Conservation (phyloP, 2,888 invertebrate species). For the Drosophila merina region DNA sequence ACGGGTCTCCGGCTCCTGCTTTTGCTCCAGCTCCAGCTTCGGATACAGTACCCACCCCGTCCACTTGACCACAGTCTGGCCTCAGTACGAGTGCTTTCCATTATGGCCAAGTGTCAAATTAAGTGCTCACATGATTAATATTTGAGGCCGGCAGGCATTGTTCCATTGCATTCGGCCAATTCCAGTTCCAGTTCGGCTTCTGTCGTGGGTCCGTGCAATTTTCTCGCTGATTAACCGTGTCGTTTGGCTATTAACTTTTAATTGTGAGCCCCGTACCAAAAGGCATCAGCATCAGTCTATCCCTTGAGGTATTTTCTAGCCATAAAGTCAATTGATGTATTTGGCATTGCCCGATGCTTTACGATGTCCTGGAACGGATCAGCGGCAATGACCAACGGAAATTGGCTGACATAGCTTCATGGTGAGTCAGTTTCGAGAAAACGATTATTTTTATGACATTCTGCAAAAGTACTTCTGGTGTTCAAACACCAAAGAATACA, state of each 20-base stretch:
- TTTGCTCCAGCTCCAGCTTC: background rate
- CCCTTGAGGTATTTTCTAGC: conserved; percentile 58
- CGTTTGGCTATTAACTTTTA: conserved; percentile 73
- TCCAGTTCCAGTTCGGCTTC: conserved; percentile 38
- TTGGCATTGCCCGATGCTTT: conserved; percentile 42
- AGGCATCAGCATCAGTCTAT: conserved; percentile 19
- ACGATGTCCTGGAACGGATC: conserved; percentile 65
- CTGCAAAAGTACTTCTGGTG: background rate
- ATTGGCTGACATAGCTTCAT: conserved; percentile 54
- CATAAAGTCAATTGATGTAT: conserved; percentile 53
- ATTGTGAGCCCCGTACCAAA: conserved; percentile 51
- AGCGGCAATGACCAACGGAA: conserved; percentile 49
- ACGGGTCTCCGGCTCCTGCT: conserved; percentile 42
- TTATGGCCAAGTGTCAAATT: conserved; percentile 78
- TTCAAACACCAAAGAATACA: background rate
- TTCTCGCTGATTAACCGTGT: conserved; percentile 73
- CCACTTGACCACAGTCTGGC: conserved; percentile 34
- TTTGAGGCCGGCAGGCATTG: conserved; percentile 46
- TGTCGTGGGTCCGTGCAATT: conserved; percentile 59
- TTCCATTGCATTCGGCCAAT: conserved; percentile 41
- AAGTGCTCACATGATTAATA: conserved; percentile 77
- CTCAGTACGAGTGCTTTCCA: conserved; percentile 63
- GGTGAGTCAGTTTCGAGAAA: conserved; percentile 53
- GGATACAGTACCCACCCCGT: background rate
- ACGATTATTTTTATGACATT: conserved; percentile 44